phyloP scores from a whole-genome alignment of 1,140 invertebrate species.

The Antheraea mylitta region DNA sequence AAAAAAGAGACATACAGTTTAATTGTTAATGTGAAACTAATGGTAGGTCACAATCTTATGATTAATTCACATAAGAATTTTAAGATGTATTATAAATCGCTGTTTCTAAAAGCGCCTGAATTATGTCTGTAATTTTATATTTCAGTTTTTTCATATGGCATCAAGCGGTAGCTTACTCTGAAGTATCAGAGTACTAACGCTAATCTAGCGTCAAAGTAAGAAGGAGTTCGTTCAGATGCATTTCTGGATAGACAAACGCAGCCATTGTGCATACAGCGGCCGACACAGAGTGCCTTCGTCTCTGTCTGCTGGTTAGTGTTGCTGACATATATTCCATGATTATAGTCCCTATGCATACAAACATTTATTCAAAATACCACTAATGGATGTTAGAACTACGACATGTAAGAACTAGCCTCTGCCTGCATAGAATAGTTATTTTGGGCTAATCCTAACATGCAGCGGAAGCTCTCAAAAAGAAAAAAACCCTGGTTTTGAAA shows the following conservation, averaged over 20 bases:
- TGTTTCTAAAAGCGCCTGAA: no score
- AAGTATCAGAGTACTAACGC: background rate
- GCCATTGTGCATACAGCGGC: slow-evolving; percentile 83
- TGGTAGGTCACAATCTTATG: background rate
- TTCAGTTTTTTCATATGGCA: background rate
- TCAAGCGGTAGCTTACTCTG: background rate
- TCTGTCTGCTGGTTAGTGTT: slow-evolving; percentile 66
- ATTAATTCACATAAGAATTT: background rate
- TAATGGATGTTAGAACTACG: no score
- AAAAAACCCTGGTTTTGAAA: no score
- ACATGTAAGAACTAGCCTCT: no score
- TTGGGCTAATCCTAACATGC: no score
- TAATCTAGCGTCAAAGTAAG: background rate
- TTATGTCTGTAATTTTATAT: background rate
- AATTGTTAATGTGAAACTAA: no score
- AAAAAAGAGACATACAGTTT: no score
- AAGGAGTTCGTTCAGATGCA: slow-evolving; percentile 76
- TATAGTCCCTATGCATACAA: no score
- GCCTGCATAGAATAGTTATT: no score
- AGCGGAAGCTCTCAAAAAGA: no score
- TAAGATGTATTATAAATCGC: background rate
- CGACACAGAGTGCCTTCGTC: slow-evolving; percentile 80
- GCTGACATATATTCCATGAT: no score
- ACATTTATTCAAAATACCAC: no score
- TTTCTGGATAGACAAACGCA: slow-evolving; percentile 87